These are phyloP conservation scores for Zaprionus vittiger DNA, from an alignment of 1,140 invertebrate genomes.

Conservation along the genomic window DNA sequence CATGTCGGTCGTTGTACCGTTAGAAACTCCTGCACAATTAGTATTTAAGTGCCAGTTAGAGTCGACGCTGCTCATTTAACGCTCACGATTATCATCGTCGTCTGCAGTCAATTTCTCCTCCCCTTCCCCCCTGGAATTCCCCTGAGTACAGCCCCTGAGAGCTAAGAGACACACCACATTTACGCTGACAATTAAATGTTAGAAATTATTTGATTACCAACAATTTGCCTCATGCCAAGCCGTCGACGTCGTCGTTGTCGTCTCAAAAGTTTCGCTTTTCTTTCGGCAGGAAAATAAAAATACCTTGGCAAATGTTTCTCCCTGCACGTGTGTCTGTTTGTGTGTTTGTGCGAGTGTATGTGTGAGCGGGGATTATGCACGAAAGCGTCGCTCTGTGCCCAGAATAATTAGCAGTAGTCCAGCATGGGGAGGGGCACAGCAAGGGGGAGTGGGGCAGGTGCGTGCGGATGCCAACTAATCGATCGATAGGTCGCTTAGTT, in stretches of 20 bases:
- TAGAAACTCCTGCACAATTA: constrained; percentile 12
- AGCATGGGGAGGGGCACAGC: constrained; percentile 5
- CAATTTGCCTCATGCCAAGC: constrained; percentile 61
- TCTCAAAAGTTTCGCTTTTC: constrained; percentile 72
- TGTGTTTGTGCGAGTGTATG: constrained; percentile 29
- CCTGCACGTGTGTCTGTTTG: constrained; percentile 40
- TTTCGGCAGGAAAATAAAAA: constrained; percentile 47
- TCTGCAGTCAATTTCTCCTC: constrained; percentile 52
- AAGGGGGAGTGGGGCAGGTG: neutral
- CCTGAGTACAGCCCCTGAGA: neutral
- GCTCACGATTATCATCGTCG: constrained; percentile 55
- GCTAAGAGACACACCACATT: constrained; percentile 33
- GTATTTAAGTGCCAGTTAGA: constrained; percentile 7
- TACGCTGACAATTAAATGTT: constrained; percentile 71
- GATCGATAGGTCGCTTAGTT: constrained; percentile 68
- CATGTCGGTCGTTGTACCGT: neutral
- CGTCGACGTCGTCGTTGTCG: constrained; percentile 33
- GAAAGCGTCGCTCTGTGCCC: constrained; percentile 71
- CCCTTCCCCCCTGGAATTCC: constrained; percentile 22
- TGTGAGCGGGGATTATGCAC: constrained; percentile 71
- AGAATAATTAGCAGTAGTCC: constrained; percentile 66
- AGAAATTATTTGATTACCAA: constrained; percentile 80
- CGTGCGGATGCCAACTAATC: constrained; percentile 64
- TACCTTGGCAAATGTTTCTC: constrained; percentile 37
- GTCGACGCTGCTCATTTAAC: constrained; percentile 47